Evolutionary conservation across 2,797 vertebrate genomes (phyloP).

Genomic region (Thripadectes ignobilis): DNA sequence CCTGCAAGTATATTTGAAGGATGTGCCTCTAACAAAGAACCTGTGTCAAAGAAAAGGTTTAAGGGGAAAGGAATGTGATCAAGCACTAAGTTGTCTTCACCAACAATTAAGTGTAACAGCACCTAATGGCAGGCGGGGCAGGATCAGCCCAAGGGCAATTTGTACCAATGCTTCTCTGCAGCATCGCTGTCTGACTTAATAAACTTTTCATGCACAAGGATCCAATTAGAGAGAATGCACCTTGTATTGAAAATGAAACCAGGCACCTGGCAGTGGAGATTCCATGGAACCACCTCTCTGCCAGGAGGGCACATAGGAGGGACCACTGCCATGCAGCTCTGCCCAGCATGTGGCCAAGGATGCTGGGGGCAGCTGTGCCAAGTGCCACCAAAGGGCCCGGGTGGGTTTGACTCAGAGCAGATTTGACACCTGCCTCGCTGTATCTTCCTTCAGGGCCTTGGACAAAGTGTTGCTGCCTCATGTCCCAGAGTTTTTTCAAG

Average conservation of each 20-base stretch:
- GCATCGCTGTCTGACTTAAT: neutral
- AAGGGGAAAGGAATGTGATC: neutral
- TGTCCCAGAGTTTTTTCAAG: fast-evolving
- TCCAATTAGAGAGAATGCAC: neutral
- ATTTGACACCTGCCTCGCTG: neutral
- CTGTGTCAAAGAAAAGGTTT: neutral
- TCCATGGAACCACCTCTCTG: fast-evolving
- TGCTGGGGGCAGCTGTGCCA: neutral
- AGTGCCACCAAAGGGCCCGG: fast-evolving
- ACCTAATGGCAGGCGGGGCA: neutral
- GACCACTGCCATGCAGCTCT: fast-evolving
- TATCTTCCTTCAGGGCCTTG: neutral
- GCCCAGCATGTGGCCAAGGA: fast-evolving
- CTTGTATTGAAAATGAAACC: neutral
- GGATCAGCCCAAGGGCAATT: constrained; percentile 28
- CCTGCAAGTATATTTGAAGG: neutral
- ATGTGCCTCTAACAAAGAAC: neutral
- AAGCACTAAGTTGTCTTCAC: constrained; percentile 9
- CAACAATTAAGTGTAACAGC: constrained; percentile 28
- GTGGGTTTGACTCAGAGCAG: fast-evolving
- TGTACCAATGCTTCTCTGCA: neutral
- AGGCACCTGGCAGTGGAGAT: neutral
- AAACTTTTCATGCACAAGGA: neutral
- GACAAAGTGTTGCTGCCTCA: neutral
- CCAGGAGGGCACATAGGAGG: fast-evolving